Base-by-base conservation (phyloP, 2,888 invertebrate genomes). In the Drosophila melanosoma region DNA sequence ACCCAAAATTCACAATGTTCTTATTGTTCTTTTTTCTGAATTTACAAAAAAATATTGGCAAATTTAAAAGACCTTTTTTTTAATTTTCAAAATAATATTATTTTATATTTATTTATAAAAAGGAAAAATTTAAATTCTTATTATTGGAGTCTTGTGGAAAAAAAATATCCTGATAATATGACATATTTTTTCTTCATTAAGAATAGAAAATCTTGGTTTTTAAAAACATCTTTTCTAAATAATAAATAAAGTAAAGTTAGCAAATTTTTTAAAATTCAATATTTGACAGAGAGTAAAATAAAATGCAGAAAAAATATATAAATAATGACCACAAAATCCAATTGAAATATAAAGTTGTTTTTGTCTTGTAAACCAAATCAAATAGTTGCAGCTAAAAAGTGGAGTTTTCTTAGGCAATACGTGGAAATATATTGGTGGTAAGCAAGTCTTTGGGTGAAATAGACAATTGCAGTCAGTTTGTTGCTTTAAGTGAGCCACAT, bases 151-250 rank as follows among this genome's bases (percentile, higher is more conserved):
- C 17, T 3, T 38, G 8, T 17, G 17, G n/a, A 38, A 10, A n/a
- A 40, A n/a, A 40, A 10, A n/a, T 1, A 10, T 2, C n/a, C n/a
- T 38, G 8, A 0, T 10, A n/a, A 38, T 10, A 4, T 4, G 2
- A 42, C 1, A 5, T 11, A n/a, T 11, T 29, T 29, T n/a, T n/a
- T 42, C 11, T 2, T 3, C 11, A 11, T 11, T 40, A n/a, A 10
- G 11, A 11, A 11, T 4, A 38, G 8, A 17, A 3, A 8, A 3
- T 8, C 0, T 0, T 40, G n/a, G 0, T n/a, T 36, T 15, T 15
- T 36, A 15, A 15, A 8, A 38, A 38, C 1, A 17, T 15, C 4
- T n/a, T 3, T 20, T 42, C n/a, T 5, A 5, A 35, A 5, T 35
- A 35, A 35, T 5, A 35, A 5, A 35, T 35, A 12, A 12, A 12